phyloP scores from a whole-genome alignment of 2,888 invertebrate genomes.

The Periphyllus acericola region DNA sequence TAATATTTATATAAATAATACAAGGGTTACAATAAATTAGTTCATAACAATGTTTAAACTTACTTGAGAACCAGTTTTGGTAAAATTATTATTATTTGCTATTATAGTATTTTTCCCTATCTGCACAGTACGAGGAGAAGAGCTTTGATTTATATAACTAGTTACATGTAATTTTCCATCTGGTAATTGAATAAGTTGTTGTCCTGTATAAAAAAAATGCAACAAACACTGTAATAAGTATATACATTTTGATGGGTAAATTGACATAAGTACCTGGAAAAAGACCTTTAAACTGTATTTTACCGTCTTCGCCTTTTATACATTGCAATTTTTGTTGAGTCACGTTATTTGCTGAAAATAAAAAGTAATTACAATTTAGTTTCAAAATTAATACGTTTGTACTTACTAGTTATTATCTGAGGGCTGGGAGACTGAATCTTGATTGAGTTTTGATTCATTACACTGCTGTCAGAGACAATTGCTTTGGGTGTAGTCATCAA shows the following conservation, averaged over 20 bases:
- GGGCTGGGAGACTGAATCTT: constrained; percentile 45
- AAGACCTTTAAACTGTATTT: constrained; percentile 89
- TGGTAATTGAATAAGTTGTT: constrained; percentile 91
- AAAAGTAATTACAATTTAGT: neutral
- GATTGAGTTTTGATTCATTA: constrained; percentile 43
- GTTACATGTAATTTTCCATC: constrained; percentile 89
- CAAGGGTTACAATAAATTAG: neutral
- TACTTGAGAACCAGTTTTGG: constrained; percentile 51
- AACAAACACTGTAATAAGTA: neutral
- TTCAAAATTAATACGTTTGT: neutral
- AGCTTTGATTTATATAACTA: constrained; percentile 43
- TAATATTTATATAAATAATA: neutral
- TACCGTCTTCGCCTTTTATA: constrained; percentile 88
- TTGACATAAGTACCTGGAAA: constrained; percentile 75
- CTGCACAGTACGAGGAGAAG: constrained; percentile 38
- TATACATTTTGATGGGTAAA: neutral
- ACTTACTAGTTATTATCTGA: constrained; percentile 49
- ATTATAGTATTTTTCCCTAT: constrained; percentile 40
- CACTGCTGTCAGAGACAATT: constrained; percentile 67
- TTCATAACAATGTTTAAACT: neutral
- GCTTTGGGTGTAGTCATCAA: constrained; percentile 73
- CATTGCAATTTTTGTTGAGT: constrained; percentile 85
- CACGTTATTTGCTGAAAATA: constrained; percentile 45
- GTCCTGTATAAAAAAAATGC: constrained; percentile 68
- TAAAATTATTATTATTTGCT: constrained; percentile 44